Base-by-base conservation (phyloP, 2,888 invertebrate species). In the Eustalomyia histrio region DNA sequence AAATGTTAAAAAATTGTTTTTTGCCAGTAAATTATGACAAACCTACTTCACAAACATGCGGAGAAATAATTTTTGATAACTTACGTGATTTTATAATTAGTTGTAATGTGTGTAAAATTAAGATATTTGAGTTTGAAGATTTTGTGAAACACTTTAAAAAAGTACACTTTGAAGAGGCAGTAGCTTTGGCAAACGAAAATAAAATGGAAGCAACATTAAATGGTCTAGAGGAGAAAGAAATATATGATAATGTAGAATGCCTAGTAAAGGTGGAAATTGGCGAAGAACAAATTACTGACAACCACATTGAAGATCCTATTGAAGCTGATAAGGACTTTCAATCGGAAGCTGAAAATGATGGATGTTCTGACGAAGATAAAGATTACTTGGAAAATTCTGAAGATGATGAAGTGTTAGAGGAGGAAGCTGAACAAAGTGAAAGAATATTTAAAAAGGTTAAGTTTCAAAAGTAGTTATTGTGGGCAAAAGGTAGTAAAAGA, bases 61-160 rank as follows among this genome's bases (percentile, higher is more conserved):
- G 81, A 21, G 81, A 81, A 75, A 81, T 81, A 9, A 39, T 71
- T 33, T 81, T 61, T 43, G 74, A 81, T 63, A 78, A 61, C 7
- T 29, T 57, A 5, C 50, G 74, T 12, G 69, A 65, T 17, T 81
- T 81, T 39, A 58, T 78, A 35, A 75, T 81, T 1, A 74, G 61
- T 21, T 81, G 81, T 18, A 81, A 65, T 14, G n/a, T 78, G 17
- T 81, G 81, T n/a, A 78, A 78, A 78, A 74, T 81, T 0, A 81
- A 81, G 53, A 81, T 74, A 74, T 81, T 81, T 8, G 71, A 81
- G 3, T 81, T 78, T 67, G 65, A 71, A 21, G 81, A 81, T 50
- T 81, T 81, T 18, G 35, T 83, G 18, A 58, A 39, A 12, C 83
- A 83, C 57, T 76, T 79, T 17, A 83, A 76, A 35, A 79, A 79